Conservation (phyloP, 2,888 invertebrate species). For the Pyralis farinalis region DNA sequence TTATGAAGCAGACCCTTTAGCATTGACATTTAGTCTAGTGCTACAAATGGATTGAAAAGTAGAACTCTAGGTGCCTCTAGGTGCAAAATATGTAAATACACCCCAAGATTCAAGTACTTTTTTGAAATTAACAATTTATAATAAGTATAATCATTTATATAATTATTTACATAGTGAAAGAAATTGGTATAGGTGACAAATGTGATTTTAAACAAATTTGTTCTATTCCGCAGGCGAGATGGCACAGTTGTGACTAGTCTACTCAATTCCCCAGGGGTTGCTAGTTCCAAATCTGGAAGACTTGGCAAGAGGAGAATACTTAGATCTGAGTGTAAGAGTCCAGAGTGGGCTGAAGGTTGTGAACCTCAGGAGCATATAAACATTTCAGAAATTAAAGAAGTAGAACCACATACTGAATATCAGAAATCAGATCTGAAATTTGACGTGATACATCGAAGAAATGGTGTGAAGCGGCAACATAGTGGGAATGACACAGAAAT, state of each 20-base stretch:
- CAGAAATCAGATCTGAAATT: too few relatives aligned
- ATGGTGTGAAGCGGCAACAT: slow-evolving; percentile 35
- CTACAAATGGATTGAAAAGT: too few relatives aligned
- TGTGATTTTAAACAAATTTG: too few relatives aligned
- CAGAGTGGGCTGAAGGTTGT: slow-evolving; percentile 69
- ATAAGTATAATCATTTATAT: too few relatives aligned
- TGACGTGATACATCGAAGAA: slow-evolving; percentile 17
- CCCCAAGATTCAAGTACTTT: too few relatives aligned
- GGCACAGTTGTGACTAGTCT: slow-evolving; percentile 44
- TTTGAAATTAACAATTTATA: too few relatives aligned
- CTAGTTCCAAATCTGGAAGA: slow-evolving; percentile 31
- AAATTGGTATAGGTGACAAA: too few relatives aligned
- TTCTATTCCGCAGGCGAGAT: slow-evolving; percentile 55
- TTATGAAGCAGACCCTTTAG: too few relatives aligned
- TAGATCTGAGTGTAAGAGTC: slow-evolving; percentile 50
- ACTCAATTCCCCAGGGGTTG: slow-evolving; percentile 52
- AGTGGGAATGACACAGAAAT: slow-evolving; percentile 36
- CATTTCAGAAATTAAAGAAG: slow-evolving; percentile 34
- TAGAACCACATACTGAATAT: slow-evolving; percentile 35
- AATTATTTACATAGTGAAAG: too few relatives aligned
- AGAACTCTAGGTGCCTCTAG: too few relatives aligned
- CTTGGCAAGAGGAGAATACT: slow-evolving; percentile 45
- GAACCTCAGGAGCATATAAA: slow-evolving; percentile 39
- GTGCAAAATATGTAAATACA: too few relatives aligned
- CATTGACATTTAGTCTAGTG: too few relatives aligned